Percentiles rank a stretch among this genome's conserved stretches.
These are phyloP conservation scores for Orchestia grillus DNA, from an alignment of 1,140 invertebrate species.

Conservation along the genomic window DNA sequence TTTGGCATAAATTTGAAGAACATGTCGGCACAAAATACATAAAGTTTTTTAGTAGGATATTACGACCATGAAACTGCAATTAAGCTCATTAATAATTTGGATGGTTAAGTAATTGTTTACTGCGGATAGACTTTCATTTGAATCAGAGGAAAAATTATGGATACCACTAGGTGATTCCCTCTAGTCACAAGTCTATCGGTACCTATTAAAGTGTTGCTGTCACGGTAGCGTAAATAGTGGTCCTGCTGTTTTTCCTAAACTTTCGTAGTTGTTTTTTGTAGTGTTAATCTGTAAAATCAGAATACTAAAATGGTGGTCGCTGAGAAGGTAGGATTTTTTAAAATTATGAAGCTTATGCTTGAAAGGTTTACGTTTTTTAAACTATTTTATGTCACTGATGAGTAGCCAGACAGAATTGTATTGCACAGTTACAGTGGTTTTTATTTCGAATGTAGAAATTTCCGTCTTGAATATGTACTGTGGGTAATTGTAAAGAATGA, in stretches of 20 bases:
- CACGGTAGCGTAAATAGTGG: neutral
- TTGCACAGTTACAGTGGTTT: too few species aligned
- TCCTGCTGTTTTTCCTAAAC: neutral
- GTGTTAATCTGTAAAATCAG: neutral
- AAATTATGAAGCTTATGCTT: neutral
- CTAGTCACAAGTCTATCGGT: neutral
- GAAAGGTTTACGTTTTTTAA: too few species aligned
- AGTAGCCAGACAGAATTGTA: too few species aligned
- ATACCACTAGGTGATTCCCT: neutral
- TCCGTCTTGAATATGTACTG: too few species aligned
- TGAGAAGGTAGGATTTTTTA: neutral
- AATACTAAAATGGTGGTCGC: constrained; percentile 5
- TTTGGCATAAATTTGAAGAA: too few species aligned
- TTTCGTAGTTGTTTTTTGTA: neutral
- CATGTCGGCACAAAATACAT: too few species aligned
- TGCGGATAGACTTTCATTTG: neutral
- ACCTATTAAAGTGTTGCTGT: neutral
- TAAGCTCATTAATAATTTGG: too few species aligned
- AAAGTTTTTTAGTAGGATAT: too few species aligned
- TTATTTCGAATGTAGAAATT: too few species aligned
- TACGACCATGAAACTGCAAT: too few species aligned
- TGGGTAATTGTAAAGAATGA: too few species aligned
- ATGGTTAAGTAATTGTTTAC: neutral
- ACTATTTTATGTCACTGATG: too few species aligned
- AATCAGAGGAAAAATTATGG: neutral